Evolutionary conservation across 2,888 invertebrate species (phyloP).

Genomic region (Octonoba sinensis): DNA sequence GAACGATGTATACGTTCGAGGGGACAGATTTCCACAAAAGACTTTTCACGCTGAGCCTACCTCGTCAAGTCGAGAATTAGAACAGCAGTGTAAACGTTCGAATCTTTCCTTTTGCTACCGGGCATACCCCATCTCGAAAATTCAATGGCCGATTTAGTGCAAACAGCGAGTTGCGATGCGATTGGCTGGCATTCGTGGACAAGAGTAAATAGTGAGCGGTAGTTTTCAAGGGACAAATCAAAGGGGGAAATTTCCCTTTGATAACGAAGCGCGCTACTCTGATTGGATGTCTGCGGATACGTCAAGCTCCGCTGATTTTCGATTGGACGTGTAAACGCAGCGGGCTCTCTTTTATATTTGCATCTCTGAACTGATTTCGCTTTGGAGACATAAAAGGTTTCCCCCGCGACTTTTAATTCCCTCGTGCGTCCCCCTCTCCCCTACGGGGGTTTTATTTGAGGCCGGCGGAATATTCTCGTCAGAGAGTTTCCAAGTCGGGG

Average conservation of each 20-base stretch:
- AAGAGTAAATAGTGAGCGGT: constrained; percentile 57
- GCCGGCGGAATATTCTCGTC: constrained; percentile 24
- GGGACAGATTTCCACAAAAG: constrained; percentile 32
- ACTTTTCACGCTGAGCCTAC: constrained; percentile 32
- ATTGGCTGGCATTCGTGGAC: constrained; percentile 55
- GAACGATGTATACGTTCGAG: constrained; percentile 11
- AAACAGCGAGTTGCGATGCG: constrained; percentile 52
- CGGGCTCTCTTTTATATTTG: constrained; percentile 48
- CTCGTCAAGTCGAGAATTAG: constrained; percentile 48
- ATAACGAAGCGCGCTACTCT: constrained; percentile 56
- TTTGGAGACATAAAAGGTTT: constrained; percentile 51
- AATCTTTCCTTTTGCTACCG: constrained; percentile 26
- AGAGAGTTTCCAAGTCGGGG: constrained; percentile 30
- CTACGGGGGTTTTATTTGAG: neutral
- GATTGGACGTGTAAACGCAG: constrained; percentile 63
- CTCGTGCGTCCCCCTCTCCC: constrained; percentile 17
- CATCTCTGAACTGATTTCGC: constrained; percentile 43
- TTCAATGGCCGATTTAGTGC: constrained; percentile 61
- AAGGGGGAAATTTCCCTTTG: constrained; percentile 61
- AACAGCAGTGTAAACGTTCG: constrained; percentile 53
- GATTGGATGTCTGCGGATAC: constrained; percentile 44
- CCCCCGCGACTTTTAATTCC: constrained; percentile 28
- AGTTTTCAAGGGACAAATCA: constrained; percentile 54
- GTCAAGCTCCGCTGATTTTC: constrained; percentile 52
- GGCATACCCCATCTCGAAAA: constrained; percentile 16